Base-by-base conservation (phyloP, 1,140 invertebrate species). In the Drosophila leontia region DNA sequence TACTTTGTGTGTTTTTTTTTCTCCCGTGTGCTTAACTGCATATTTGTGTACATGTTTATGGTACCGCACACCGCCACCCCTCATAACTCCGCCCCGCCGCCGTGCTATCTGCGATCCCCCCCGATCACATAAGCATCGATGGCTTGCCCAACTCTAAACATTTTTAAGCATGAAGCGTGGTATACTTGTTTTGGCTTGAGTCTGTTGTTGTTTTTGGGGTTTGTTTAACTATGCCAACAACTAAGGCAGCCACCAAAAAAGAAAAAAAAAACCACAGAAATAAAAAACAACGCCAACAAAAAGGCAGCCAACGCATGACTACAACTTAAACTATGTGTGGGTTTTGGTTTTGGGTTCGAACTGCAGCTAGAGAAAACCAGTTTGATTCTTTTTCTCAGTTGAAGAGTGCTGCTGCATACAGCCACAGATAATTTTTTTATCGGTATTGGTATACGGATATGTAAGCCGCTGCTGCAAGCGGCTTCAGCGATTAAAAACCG, bases 401-500 rank as follows among this genome's bases (percentile, higher is more conserved):
- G 19, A 50, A 70, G 48, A 69, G 15, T 61, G 41, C 56, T 9
- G 48, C 3, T 26, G 47, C 44, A 75, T 42, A 65, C 55, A 64
- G n/a, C 26, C 32, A 45, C 35, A 51, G 45, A 58, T 65, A 57
- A 57, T 45, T 44, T 11, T 42, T 50, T 15, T 48, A 26, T 35
- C 15, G 45, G 11, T 42, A 56, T 58, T 41, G 32, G 44, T 39
- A 58, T 62, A 67, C 29, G 68, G 78, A 70, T 83, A 56, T 75
- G 64, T 53, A 76, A 78, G 51, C 70, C 83, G 62, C 68, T 72
- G 65, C 64, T 76, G 64, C 71, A 70, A 87, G 83, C 84, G 71
- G 78, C 82, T 81, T 63, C 82, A 86, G 56, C 82, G 82, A 88
- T 88, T 88, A 88, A 88, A 88, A 90, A 90, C 84, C 90, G 84